A percentile compares a stretch with the other conserved stretches of the same genome.
These are phyloP conservation scores for Gila orcuttii DNA, from an alignment of 2,113 vertebrate genomes.

Conservation along the genomic window DNA sequence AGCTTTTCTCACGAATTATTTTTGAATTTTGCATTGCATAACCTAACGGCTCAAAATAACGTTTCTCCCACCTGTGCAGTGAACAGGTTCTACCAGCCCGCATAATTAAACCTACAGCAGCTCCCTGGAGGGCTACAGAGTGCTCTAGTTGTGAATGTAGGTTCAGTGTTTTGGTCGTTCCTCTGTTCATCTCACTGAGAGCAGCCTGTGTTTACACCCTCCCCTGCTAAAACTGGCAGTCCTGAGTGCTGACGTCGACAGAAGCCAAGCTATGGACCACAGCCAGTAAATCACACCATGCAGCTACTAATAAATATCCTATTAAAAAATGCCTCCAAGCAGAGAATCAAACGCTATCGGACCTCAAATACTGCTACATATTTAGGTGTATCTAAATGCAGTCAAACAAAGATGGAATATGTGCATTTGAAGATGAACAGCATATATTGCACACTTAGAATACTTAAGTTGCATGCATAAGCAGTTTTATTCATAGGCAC, in stretches of 20 bases:
- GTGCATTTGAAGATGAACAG: neutral
- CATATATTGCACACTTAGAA: neutral
- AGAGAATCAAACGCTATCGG: neutral
- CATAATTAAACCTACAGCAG: conserved; percentile 28
- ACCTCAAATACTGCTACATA: neutral
- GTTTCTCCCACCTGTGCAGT: conserved; percentile 9
- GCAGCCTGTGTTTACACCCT: conserved; percentile 28
- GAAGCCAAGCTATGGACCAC: conserved; percentile 16
- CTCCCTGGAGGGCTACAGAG: conserved; percentile 51
- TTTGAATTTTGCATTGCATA: conserved; percentile 10
- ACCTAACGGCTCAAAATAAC: conserved; percentile 14
- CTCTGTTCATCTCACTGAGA: conserved; percentile 34
- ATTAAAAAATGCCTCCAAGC: neutral
- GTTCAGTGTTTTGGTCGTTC: conserved; percentile 60
- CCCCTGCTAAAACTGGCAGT: conserved; percentile 37
- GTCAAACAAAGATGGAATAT: neutral
- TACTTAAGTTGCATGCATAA: neutral
- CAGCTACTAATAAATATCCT: conserved; percentile 44
- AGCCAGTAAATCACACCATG: conserved; percentile 48
- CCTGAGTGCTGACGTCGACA: conserved; percentile 51
- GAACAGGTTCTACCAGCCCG: conserved; percentile 15
- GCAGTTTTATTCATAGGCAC: neutral
- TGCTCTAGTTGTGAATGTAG: conserved; percentile 63
- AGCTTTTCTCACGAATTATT: conserved; percentile 12
- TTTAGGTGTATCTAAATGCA: neutral